Evolutionary conservation across 2,797 vertebrate genomes (phyloP).

Genomic region (Sebastes reedi): DNA sequence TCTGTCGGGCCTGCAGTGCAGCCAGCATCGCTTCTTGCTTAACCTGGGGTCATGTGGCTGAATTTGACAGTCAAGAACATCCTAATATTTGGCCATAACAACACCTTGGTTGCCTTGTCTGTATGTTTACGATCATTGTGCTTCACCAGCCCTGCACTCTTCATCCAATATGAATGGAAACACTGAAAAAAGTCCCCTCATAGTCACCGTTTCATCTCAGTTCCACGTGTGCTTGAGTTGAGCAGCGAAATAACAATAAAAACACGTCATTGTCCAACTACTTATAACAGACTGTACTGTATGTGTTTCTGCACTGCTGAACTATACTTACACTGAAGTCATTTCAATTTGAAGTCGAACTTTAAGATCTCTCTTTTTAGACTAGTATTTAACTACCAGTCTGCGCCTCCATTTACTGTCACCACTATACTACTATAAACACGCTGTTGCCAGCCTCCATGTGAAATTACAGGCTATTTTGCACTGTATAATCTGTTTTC

Average conservation of each 20-base stretch:
- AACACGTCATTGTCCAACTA: background rate
- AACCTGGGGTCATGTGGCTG: background rate
- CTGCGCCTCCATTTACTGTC: background rate
- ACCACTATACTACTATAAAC: background rate
- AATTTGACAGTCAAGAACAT: background rate
- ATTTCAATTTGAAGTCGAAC: background rate
- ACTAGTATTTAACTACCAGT: conserved; percentile 9
- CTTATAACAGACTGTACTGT: background rate
- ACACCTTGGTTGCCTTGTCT: background rate
- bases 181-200: background rate
- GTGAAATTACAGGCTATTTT: conserved; percentile 29
- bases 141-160: background rate
- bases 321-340: background rate
- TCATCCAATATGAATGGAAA: background rate
- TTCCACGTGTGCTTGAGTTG: background rate
- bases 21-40: background rate
- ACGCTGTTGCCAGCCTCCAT: background rate
- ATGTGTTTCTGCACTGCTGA: background rate
- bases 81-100: background rate
- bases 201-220: background rate
- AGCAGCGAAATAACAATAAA: background rate
- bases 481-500: background rate
- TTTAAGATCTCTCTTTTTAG: background rate
- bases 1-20: background rate
- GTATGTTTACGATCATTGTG: background rate